Base-by-base conservation (phyloP, 2,113 vertebrate species). In the Malurus cyaneus region DNA sequence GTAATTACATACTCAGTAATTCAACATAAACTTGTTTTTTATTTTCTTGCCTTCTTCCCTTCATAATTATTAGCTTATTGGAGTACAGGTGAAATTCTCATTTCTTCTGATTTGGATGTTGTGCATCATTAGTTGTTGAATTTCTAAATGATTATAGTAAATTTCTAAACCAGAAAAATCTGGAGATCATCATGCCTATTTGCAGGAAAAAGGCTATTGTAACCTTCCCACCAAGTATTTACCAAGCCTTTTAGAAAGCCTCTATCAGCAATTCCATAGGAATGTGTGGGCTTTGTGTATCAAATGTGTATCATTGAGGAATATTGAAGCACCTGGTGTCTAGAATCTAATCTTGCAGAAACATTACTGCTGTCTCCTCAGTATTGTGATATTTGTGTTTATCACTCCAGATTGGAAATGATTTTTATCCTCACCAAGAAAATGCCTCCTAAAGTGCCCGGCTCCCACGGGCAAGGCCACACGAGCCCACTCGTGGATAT, bases 401-500 rank as follows among this genome's bases (percentile, higher is more conserved):
- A 39, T 92, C 47, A 42, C 41, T 84, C 32, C 56, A 98, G 98
- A 92, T 92, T 74, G 96, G 97, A 80, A 96, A 86, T n/a, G 82
- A 97, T n/a, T 97, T 96, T 54, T 96, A 98, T 52, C 88, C 97
- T 52, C 85, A 96, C 18, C 83, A 93, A 31, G 96, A 97, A 71
- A 95, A 94, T 15, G 78, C 97, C 11, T 42, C 96, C 42, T n/a
- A 98, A 96, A 76, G 98, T 98, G 82, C 25, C 99, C 99, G 0
- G 99, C 99, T 4, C 98, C 99, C 9, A 79, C 96, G 0, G 96
- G 97, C 61, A 99, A 97, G 96, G 98, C 98, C 0, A 98, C 20
- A 98, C 98, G 3, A 99, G 99, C 41, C 99, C 99, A 1, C 96
- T 99, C 8, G 98, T 98, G 12, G 98, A 98, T 46, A 99, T 99